Base-by-base conservation (phyloP, 2,797 vertebrate species). In the Myiothlypis coronata region DNA sequence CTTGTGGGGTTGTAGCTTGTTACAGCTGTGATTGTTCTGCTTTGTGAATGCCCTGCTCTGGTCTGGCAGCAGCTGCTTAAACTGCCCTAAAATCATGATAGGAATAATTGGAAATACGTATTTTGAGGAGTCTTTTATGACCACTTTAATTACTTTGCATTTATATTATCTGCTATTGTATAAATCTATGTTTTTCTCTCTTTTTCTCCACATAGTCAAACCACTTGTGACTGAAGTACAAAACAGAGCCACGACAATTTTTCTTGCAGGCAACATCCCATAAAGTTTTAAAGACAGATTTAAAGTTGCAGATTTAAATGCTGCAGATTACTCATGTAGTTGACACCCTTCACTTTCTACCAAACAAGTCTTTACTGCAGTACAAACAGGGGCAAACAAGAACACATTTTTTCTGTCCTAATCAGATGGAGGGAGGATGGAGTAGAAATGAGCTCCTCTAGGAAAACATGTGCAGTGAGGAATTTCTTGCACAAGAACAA, bases 311-410 rank as follows among this genome's bases (percentile, higher is more conserved):
- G 80, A 95, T 87, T 88, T 93, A 82, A 87, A 87, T 1, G 6
- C 32, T 82, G 35, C 24, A 85, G 41, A 85, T 79, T 90, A 68
- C 49, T 64, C 41, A 39, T 53, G 37, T 41, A 68, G 41, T 37
- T 88, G 75, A 90, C 83, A 88, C 59, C 32, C 80, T 88, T 93
- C 90, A 70, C 83, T 94, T 95, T 92, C 92, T 87, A 91, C 74
- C 76, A 88, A 90, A 55, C 39, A 91, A 78, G 59, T 53, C 56
- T 59, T 88, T 86, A 76, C 24, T 90, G 24, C 71, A 94, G 63
- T 56, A 90, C 67, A 94, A 93, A 83, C 2, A 2, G 11, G 11
- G 19, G 2, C 27, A 87, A 90, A 92, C 49, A 72, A 70, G 6
- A 77, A 5, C 23, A 50, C 8, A 11, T 59, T 87, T 93, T 80